phyloP scores from a whole-genome alignment of 2,888 invertebrate genomes.

The Branchellion lobata region DNA sequence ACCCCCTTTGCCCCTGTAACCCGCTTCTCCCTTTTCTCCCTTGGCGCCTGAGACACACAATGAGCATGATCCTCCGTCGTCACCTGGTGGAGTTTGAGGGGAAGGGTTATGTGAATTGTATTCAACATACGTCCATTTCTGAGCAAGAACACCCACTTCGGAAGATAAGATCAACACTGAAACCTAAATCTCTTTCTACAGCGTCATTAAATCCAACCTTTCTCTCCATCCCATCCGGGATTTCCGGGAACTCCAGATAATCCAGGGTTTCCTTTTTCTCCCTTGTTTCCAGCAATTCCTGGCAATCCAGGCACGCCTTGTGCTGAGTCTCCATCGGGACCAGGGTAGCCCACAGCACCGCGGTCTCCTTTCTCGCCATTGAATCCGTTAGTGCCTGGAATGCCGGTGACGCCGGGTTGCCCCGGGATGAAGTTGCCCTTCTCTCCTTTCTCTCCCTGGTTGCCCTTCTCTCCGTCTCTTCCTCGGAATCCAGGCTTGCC shows the following conservation, averaged over 20 bases:
- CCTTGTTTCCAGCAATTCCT: slow-evolving; percentile 47
- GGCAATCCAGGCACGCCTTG: slow-evolving; percentile 45
- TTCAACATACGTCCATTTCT: too few relatives aligned
- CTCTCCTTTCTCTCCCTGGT: slow-evolving; percentile 47
- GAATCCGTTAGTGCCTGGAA: slow-evolving; percentile 46
- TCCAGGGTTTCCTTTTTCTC: slow-evolving; percentile 47
- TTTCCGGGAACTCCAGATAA: slow-evolving; percentile 44
- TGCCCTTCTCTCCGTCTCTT: slow-evolving; percentile 48
- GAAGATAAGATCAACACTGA: too few relatives aligned
- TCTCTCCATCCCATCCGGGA: not conserved
- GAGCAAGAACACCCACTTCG: too few relatives aligned
- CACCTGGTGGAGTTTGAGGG: not conserved
- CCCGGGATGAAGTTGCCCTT: slow-evolving; percentile 38
- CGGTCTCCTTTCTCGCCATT: slow-evolving; percentile 46
- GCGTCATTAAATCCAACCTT: too few relatives aligned
- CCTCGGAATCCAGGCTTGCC: slow-evolving; percentile 51
- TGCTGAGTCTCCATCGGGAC: slow-evolving; percentile 46
- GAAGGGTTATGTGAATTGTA: too few relatives aligned
- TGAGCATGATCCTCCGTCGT: not conserved
- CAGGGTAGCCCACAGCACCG: slow-evolving; percentile 43
- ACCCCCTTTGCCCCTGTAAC: slow-evolving; percentile 53
- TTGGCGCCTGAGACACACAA: slow-evolving; percentile 47
- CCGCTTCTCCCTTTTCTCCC: slow-evolving; percentile 55
- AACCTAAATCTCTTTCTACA: too few relatives aligned
- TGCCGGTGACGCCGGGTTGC: slow-evolving; percentile 30